These are phyloP conservation scores for Rhaphigaster nebulosa DNA, from an alignment of 2,888 invertebrate genomes.

Conservation along the genomic window DNA sequence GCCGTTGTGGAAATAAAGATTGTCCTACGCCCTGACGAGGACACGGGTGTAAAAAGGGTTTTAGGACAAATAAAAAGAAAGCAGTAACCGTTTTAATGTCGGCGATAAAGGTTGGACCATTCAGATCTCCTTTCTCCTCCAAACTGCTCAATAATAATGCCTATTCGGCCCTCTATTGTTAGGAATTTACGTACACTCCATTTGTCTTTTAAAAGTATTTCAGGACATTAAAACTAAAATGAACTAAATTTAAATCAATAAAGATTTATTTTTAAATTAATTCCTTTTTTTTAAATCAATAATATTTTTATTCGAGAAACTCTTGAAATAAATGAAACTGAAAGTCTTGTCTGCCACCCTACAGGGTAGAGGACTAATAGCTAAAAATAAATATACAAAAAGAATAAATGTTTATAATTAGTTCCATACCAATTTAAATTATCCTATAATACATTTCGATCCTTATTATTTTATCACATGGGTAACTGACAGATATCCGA, in stretches of 20 bases:
- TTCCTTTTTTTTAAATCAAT: too few species aligned
- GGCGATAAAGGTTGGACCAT: constrained; percentile 3
- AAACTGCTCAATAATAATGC: constrained; percentile 17
- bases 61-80: constrained; percentile 25
- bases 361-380: too few species aligned
- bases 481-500: too few species aligned
- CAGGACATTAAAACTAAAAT: background rate
- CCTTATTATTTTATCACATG: too few species aligned
- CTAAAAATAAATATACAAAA: too few species aligned
- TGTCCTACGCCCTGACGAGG: background rate
- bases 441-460: too few species aligned
- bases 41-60: constrained; percentile 24
- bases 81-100: constrained; percentile 27
- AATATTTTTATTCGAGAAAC: too few species aligned
- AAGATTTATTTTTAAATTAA: too few species aligned
- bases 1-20: constrained; percentile 37
- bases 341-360: too few species aligned
- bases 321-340: too few species aligned
- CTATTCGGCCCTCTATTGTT: background rate
- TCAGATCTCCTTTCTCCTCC: background rate
- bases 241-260: background rate
- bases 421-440: too few species aligned
- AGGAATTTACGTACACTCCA: background rate
- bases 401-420: too few species aligned
- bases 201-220: background rate